phyloP scores from a whole-genome alignment of 2,888 invertebrate species.

The Orthonevra nobilis region DNA sequence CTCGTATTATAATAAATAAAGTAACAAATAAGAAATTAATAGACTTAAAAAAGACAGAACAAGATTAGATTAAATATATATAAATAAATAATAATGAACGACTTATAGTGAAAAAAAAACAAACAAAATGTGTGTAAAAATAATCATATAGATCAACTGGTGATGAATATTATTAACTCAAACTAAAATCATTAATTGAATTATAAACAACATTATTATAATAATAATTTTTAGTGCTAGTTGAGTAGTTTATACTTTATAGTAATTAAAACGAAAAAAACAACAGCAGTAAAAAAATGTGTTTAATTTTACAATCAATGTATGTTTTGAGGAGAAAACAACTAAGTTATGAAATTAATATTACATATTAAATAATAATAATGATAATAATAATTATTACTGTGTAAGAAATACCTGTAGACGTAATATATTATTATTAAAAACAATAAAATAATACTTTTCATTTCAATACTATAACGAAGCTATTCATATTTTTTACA shows the following conservation, averaged over 20 bases:
- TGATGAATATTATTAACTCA: slow-evolving; percentile 64
- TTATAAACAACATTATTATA: slow-evolving; percentile 24
- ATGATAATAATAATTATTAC: slow-evolving; percentile 44
- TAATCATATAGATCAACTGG: slow-evolving; percentile 22
- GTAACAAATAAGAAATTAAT: slow-evolving; percentile 28
- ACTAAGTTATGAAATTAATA: slow-evolving; percentile 14
- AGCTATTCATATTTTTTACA: too few species aligned
- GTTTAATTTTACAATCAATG: slow-evolving; percentile 65
- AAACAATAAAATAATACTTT: slow-evolving; percentile 62
- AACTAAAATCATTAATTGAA: slow-evolving; percentile 48
- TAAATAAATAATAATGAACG: not conserved
- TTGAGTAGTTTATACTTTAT: slow-evolving; percentile 51
- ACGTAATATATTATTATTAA: slow-evolving; percentile 34
- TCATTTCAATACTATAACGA: slow-evolving; percentile 54
- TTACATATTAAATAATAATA: slow-evolving; percentile 7
- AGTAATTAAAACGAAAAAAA: slow-evolving; percentile 9
- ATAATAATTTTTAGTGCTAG: slow-evolving; percentile 58
- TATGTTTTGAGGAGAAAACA: slow-evolving; percentile 43
- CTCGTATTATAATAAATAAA: not conserved
- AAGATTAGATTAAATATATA: not conserved
- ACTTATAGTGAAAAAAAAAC: slow-evolving; percentile 19
- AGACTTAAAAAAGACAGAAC: slow-evolving; percentile 36
- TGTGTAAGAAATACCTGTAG: slow-evolving; percentile 62
- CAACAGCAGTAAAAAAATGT: slow-evolving; percentile 13
- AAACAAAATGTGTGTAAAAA: slow-evolving; percentile 8